Conservation (phyloP, 1,140 invertebrate species). For the Brachionus rubens region DNA sequence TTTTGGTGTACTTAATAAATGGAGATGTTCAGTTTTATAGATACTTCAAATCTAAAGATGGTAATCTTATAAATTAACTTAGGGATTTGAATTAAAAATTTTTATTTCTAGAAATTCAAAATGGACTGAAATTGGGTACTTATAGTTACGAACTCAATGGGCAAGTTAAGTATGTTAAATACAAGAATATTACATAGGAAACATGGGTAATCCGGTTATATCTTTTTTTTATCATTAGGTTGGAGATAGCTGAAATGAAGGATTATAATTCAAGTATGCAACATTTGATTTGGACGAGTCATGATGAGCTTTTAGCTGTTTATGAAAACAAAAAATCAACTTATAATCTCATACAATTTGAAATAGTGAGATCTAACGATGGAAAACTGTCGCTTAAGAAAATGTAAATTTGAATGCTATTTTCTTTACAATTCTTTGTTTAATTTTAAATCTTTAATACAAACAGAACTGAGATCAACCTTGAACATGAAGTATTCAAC, state of each 20-base stretch:
- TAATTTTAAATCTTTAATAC: too few relatives aligned
- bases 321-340: not conserved
- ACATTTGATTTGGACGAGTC: not conserved
- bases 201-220: not conserved
- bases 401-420: not conserved
- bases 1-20: slow-evolving; percentile 20
- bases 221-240: not conserved
- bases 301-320: not conserved
- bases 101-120: slow-evolving; percentile 1
- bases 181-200: too few relatives aligned
- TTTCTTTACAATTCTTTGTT: not conserved
- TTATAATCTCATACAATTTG: not conserved
- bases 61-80: not conserved
- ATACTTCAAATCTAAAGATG: slow-evolving; percentile 23
- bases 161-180: not conserved
- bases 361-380: not conserved
- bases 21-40: slow-evolving; percentile 15
- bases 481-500: not conserved
- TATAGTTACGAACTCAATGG: not conserved
- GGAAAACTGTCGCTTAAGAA: not conserved
- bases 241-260: not conserved
- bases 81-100: not conserved
- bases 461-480: not conserved
- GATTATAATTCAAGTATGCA: not conserved
- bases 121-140: slow-evolving; percentile 18